phyloP scores from a whole-genome alignment of 2,797 vertebrate genomes.

The Halcyon badia region DNA sequence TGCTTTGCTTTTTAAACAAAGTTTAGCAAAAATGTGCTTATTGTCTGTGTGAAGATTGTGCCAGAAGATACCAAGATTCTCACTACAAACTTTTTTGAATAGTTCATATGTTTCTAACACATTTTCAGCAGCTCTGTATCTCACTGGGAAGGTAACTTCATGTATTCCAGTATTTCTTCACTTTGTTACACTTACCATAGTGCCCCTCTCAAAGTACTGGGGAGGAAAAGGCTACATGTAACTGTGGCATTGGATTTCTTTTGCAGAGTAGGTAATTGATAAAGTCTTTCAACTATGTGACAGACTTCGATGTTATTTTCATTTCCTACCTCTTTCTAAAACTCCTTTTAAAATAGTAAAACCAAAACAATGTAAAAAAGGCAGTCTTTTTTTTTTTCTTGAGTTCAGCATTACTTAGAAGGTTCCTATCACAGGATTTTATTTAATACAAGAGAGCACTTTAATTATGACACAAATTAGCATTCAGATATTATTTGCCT shows the following conservation, averaged over 20 bases:
- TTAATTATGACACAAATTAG: neutral
- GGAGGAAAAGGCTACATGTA: fast-evolving
- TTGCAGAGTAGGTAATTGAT: neutral
- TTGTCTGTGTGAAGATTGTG: neutral
- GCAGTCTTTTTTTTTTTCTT: neutral
- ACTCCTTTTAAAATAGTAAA: neutral
- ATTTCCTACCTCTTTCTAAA: neutral
- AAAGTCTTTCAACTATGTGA: neutral
- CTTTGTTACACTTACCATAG: neutral
- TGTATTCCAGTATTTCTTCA: neutral
- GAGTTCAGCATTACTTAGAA: neutral
- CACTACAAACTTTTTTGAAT: neutral
- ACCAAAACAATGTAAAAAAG: fast-evolving
- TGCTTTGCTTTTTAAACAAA: neutral
- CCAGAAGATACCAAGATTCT: neutral
- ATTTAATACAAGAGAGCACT: neutral
- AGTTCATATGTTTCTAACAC: neutral
- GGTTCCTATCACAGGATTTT: neutral
- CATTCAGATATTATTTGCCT: neutral
- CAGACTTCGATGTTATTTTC: neutral
- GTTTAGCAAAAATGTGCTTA: neutral
- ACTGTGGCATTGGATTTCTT: neutral
- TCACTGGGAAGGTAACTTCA: neutral
- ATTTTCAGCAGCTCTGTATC: neutral
- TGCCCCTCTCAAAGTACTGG: neutral